Base-by-base conservation (phyloP, 2,797 vertebrate species). In the Xenopus petersii region DNA sequence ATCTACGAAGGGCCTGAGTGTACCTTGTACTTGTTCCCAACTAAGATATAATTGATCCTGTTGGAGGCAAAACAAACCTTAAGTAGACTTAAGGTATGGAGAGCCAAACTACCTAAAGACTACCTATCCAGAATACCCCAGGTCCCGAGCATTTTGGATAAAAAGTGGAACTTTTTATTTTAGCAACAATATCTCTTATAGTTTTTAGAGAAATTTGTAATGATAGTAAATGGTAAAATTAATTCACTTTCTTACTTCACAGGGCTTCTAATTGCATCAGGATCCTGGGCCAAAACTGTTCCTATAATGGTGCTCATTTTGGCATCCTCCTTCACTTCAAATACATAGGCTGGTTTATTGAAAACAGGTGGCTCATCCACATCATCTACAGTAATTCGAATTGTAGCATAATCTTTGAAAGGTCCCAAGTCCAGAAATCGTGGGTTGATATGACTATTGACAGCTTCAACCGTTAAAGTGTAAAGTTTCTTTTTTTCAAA, bases 361-460 rank as follows among this genome's bases (percentile, higher is more conserved):
- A 98, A 98, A 79, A 93, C 83, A 0, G 97, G 96, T 0, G 95
- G 96, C 81, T 98, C 96, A 13, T 98, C 94, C 54, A 95, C 93
- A 67, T 98, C 97, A 75, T 98, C 94, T 74, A 98, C 94, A 0
- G 82, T 42, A 49, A 98, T 91, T 89, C 93, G 94, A 67, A 98
- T 75, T 0, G 87, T 90, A 67, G 96, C 93, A 15, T 93, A 90
- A 67, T 98, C 96, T 81, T 93, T 91, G 88, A 96, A 97, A 5
- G 95, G 93, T 0, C 94, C 95, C 82, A 90, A 72, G 71, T 92
- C 91, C 79, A 93, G 89, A 88, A 95, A 96, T 65, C 91, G 93
- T 0, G 93, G 87, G 79, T 94, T 93, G 54, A 94, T 80, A 0
- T 93, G 91, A 60, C 85, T 88, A 75, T 98, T 98, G 73, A 93